Evolutionary conservation across 2,113 vertebrate genomes (phyloP).

Genomic region (Catagonus wagneri): DNA sequence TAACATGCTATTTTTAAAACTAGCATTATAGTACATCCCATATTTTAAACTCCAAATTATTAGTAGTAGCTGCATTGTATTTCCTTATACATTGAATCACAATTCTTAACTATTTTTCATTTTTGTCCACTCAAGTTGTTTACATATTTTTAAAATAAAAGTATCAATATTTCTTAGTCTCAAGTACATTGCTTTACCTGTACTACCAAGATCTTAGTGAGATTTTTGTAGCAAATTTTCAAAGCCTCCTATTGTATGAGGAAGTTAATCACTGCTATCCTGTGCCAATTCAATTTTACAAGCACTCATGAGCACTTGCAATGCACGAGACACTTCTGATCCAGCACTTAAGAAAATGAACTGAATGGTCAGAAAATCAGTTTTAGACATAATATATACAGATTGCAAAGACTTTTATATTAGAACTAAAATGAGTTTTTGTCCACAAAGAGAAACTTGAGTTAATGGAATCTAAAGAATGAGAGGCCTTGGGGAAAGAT

Average conservation of each 20-base stretch:
- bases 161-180: slow-evolving; percentile 6
- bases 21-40: not conserved
- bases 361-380: slow-evolving; percentile 66
- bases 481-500: slow-evolving; percentile 71
- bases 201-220: not conserved
- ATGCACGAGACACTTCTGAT: slow-evolving; percentile 58
- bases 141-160: slow-evolving; percentile 4
- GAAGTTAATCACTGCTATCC: slow-evolving; percentile 56
- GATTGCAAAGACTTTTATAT: slow-evolving; percentile 71
- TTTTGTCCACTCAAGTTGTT: not conserved
- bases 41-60: not conserved
- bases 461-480: slow-evolving; percentile 75
- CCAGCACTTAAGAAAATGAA: slow-evolving; percentile 75
- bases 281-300: slow-evolving; percentile 64
- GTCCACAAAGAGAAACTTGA: slow-evolving; percentile 72
- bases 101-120: slow-evolving; percentile 11
- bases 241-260: slow-evolving; percentile 1
- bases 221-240: slow-evolving; percentile 67
- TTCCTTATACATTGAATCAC: not conserved
- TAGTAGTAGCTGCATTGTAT: not conserved
- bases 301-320: slow-evolving; percentile 64
- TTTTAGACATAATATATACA: slow-evolving; percentile 63
- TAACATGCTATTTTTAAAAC: not conserved
- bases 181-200: not conserved
- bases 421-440: slow-evolving; percentile 62